These are phyloP conservation scores for Bactericera cockerelli DNA, from an alignment of 1,140 invertebrate species.

Conservation along the genomic window DNA sequence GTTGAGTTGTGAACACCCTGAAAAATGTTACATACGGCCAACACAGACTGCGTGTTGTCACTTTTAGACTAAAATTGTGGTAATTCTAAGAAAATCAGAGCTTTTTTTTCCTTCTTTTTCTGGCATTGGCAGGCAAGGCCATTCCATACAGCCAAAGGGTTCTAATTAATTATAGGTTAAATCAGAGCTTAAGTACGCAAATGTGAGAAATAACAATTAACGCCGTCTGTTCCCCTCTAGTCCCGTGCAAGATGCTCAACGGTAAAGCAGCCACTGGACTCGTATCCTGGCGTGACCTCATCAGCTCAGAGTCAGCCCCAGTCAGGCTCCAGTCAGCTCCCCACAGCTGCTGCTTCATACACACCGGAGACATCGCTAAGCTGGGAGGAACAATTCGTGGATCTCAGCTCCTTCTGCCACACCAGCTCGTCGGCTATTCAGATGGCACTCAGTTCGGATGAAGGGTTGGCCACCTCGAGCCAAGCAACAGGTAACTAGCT, in stretches of 20 bases:
- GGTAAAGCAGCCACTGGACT: slow-evolving; percentile 1
- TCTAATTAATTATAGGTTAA: too few species aligned
- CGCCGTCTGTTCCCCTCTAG: neutral
- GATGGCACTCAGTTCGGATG: slow-evolving; percentile 6
- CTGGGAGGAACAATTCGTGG: slow-evolving; percentile 7
- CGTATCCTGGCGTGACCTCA: neutral
- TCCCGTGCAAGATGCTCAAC: slow-evolving; percentile 8
- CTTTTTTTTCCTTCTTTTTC: too few species aligned
- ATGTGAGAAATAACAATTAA: too few species aligned
- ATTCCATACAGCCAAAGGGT: too few species aligned
- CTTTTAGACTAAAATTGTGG: too few species aligned
- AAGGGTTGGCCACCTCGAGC: neutral
- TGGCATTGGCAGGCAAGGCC: too few species aligned
- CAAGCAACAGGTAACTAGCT: neutral
- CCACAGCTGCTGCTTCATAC: neutral
- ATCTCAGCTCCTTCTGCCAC: neutral
- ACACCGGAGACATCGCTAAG: neutral
- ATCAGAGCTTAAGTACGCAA: too few species aligned
- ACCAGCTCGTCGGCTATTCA: neutral
- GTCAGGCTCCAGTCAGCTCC: neutral
- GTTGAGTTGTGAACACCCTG: too few species aligned
- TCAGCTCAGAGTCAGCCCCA: neutral
- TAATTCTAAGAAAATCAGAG: too few species aligned
- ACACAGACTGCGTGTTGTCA: too few species aligned
- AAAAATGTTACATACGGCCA: too few species aligned